Evolutionary conservation across 2,797 vertebrate species (phyloP).

Genomic region (Acropternis orthonyx): DNA sequence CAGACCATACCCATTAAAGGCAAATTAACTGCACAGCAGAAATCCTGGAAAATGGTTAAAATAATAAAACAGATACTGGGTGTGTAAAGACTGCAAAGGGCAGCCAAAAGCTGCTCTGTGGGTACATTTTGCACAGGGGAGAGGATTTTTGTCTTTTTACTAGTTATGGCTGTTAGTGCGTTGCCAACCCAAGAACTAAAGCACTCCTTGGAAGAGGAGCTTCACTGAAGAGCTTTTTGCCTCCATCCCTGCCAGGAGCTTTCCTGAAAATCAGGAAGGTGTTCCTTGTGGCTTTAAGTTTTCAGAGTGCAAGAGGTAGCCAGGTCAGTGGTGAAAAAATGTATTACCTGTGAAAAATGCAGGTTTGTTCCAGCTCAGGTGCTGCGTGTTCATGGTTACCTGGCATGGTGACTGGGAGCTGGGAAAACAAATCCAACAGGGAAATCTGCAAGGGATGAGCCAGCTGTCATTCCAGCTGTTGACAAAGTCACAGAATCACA

Average conservation of each 20-base stretch:
- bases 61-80: neutral
- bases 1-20: neutral
- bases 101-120: neutral
- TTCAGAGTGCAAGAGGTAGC: neutral
- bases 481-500: neutral
- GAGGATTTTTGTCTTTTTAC: neutral
- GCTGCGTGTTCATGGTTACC: neutral
- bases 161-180: neutral
- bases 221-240: neutral
- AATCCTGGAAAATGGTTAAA: neutral
- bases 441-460: neutral
- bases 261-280: neutral
- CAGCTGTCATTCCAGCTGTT: constrained; percentile 13
- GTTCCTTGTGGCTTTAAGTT: neutral
- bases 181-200: neutral
- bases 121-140: neutral
- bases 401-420: neutral
- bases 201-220: rapidly evolving
- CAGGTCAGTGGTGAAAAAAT: neutral
- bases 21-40: neutral
- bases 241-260: neutral
- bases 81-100: neutral
- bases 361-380: neutral
- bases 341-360: neutral
- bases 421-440: neutral